A percentile compares a stretch with the other conserved stretches of the same genome.
Evolutionary conservation across 2,113 vertebrate genomes (phyloP).

Genomic region (Protobothrops mucrosquamatus): DNA sequence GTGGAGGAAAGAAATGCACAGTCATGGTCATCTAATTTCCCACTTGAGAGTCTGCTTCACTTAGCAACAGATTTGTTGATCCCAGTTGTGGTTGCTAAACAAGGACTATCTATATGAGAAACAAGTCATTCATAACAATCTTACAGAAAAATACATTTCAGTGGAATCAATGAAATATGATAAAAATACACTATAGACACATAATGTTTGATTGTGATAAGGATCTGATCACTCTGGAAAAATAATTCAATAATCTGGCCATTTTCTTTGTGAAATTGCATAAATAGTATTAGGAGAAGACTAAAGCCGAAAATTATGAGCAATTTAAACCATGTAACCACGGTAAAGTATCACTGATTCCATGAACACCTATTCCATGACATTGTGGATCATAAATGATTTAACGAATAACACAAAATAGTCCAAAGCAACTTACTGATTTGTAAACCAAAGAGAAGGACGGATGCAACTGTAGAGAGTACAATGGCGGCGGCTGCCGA

Average conservation of each 20-base stretch:
- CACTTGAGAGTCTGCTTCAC: background rate
- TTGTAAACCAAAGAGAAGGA: conserved; percentile 89
- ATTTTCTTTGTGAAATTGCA: background rate
- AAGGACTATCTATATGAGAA: background rate
- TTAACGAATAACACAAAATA: background rate
- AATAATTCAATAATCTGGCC: background rate
- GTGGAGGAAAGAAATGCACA: background rate
- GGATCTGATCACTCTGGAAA: background rate
- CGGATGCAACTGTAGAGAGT: conserved; percentile 93
- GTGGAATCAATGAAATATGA: background rate
- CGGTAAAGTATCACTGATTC: background rate
- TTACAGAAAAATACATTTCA: background rate
- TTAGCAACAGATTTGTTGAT: background rate
- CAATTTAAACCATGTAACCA: background rate
- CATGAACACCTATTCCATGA: background rate
- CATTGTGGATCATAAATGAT: background rate
- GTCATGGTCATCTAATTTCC: background rate
- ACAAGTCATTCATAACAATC: background rate
- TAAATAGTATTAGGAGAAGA: background rate
- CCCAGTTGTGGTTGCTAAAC: background rate
- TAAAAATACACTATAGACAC: background rate
- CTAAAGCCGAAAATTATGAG: background rate
- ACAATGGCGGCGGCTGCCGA: conserved; percentile 94
- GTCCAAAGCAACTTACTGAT: conserved; percentile 82
- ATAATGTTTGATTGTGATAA: background rate